Conservation (phyloP, 2,113 vertebrate species). For the Fukomys damarensis region DNA sequence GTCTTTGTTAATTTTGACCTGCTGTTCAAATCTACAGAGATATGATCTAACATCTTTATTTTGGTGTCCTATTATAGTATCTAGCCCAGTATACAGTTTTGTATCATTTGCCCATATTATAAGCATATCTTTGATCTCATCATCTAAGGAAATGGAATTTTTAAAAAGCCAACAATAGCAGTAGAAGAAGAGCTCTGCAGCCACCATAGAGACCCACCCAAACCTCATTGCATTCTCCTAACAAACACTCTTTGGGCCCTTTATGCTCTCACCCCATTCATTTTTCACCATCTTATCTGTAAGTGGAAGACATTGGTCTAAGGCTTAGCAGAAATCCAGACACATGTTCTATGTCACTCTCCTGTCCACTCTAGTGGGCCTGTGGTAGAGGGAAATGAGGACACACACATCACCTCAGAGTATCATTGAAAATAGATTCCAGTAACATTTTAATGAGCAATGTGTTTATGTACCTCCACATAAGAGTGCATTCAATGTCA, state of each 20-base stretch:
- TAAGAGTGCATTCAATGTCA: background rate
- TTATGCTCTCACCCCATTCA: background rate
- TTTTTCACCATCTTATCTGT: conserved; percentile 40
- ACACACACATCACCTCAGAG: background rate
- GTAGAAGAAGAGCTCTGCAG: background rate
- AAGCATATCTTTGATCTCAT: conserved; percentile 47
- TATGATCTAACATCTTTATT: background rate
- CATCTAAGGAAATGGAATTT: conserved; percentile 15
- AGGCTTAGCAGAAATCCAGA: conserved; percentile 21
- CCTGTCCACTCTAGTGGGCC: background rate
- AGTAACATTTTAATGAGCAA: conserved; percentile 17
- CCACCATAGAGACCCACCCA: background rate
- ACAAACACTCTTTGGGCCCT: background rate
- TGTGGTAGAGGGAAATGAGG: background rate
- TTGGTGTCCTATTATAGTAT: background rate
- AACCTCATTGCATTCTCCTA: background rate
- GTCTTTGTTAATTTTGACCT: conserved; percentile 6
- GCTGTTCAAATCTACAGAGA: conserved; percentile 15
- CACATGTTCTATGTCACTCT: background rate
- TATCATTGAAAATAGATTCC: background rate
- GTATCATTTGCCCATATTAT: background rate
- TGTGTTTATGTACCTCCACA: background rate
- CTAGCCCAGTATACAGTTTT: background rate
- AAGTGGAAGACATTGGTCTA: conserved; percentile 24
- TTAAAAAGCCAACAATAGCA: background rate